Percentiles rank a stretch among this genome's conserved stretches.
Evolutionary conservation across 2,797 vertebrate genomes (phyloP).

Genomic region (Macropodus opercularis): DNA sequence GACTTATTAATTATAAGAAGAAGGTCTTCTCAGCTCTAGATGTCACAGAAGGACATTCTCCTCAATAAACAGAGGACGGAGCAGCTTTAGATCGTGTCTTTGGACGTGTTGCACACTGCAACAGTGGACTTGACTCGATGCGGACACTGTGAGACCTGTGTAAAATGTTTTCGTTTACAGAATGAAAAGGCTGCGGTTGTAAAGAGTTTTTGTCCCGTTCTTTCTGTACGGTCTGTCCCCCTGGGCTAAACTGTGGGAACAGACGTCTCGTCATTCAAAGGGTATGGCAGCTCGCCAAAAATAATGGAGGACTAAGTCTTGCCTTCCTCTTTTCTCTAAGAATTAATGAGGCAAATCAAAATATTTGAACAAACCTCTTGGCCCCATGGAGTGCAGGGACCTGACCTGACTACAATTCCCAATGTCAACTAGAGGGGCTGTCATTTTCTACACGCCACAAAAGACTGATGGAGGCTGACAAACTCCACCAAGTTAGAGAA

Average conservation of each 20-base stretch:
- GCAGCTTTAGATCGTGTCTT: not conserved
- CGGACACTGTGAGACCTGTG: slow-evolving; percentile 1
- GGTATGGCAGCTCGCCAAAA: slow-evolving; percentile 60
- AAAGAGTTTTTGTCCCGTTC: not conserved
- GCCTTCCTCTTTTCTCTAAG: slow-evolving; percentile 46
- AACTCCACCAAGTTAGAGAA: slow-evolving; percentile 80
- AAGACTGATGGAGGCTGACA: slow-evolving; percentile 84
- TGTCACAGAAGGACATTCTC: slow-evolving; percentile 38
- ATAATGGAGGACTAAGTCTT: slow-evolving; percentile 59
- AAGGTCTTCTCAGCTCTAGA: slow-evolving; percentile 48
- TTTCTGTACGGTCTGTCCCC: slow-evolving; percentile 9
- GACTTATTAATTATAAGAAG: no score
- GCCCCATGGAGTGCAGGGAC: slow-evolving; percentile 58
- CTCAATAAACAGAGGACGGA: slow-evolving; percentile 20
- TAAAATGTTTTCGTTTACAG: slow-evolving; percentile 9
- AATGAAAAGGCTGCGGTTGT: not conserved
- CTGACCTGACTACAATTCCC: slow-evolving; percentile 70
- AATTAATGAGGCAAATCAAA: slow-evolving; percentile 79
- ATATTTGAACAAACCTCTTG: slow-evolving; percentile 75
- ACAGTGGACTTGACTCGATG: not conserved
- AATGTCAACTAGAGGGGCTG: slow-evolving; percentile 79
- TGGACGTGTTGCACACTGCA: slow-evolving; percentile 2
- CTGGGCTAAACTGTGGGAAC: slow-evolving; percentile 20
- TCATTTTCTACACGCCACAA: slow-evolving; percentile 79
- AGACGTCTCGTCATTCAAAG: slow-evolving; percentile 52